phyloP scores from a whole-genome alignment of 1,140 invertebrate species.

The Brachionus calyciflorus region DNA sequence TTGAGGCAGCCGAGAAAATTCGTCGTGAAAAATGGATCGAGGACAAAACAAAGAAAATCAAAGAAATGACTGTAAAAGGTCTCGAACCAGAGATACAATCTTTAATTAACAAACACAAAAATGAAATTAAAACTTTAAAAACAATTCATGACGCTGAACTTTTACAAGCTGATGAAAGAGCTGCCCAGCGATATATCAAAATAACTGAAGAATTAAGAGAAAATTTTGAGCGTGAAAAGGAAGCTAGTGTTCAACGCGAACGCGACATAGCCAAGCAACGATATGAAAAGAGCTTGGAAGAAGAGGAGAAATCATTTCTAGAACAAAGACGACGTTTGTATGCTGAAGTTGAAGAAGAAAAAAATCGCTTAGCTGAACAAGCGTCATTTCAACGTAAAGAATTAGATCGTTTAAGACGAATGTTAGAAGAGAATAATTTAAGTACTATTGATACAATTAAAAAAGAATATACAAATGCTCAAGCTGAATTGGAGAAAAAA shows the following conservation, averaged over 20 bases:
- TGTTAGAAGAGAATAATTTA: slow-evolving; percentile 57
- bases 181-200: slow-evolving; percentile 57
- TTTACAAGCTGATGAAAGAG: slow-evolving; percentile 58
- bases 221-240: slow-evolving; percentile 59
- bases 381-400: slow-evolving; percentile 56
- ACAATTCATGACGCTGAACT: slow-evolving; percentile 60
- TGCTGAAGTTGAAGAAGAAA: slow-evolving; percentile 60
- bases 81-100: slow-evolving; percentile 61
- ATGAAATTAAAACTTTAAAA: slow-evolving; percentile 59
- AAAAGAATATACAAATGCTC: slow-evolving; percentile 57
- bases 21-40: slow-evolving; percentile 61
- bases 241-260: slow-evolving; percentile 55
- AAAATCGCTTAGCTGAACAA: slow-evolving; percentile 55
- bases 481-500: slow-evolving; percentile 58
- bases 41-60: slow-evolving; percentile 62
- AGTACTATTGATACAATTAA: slow-evolving; percentile 57
- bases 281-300: slow-evolving; percentile 61
- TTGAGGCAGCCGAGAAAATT: slow-evolving; percentile 59
- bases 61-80: slow-evolving; percentile 62
- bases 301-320: slow-evolving; percentile 59
- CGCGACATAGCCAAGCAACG: slow-evolving; percentile 49
- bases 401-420: slow-evolving; percentile 56
- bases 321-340: slow-evolving; percentile 57
- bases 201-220: slow-evolving; percentile 60
- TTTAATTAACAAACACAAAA: slow-evolving; percentile 60